Conservation (phyloP, 2,888 invertebrate genomes). For the Temnothorax rugatulus region DNA sequence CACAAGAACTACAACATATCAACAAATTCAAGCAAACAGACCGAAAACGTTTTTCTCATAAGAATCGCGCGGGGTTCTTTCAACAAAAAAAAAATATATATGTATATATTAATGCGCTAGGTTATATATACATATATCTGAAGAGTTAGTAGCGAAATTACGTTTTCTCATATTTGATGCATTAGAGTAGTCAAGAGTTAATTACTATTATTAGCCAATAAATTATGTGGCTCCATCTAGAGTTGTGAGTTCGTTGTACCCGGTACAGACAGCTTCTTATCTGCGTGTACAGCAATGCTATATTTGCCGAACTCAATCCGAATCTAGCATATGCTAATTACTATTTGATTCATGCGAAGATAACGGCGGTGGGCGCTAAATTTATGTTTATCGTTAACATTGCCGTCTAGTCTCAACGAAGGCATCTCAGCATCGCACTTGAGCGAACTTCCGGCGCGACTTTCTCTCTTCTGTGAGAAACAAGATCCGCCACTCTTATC, state of each 20-base stretch:
- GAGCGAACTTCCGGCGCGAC: neutral
- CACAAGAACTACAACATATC: too few relatives aligned
- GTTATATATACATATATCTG: too few relatives aligned
- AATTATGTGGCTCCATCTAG: neutral
- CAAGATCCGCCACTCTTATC: constrained; percentile 22
- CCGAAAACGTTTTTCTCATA: too few relatives aligned
- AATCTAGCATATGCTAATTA: constrained; percentile 38
- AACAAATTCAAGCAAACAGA: too few relatives aligned
- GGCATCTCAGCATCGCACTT: neutral
- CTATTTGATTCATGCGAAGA: neutral
- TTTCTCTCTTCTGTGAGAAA: neutral
- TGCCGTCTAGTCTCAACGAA: constrained; percentile 1
- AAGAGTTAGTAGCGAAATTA: too few relatives aligned
- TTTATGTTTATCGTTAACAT: neutral
- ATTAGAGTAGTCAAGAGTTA: constrained; percentile 18
- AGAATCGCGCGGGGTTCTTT: too few relatives aligned
- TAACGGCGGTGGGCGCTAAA: neutral
- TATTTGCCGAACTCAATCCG: constrained; percentile 19
- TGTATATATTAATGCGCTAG: too few relatives aligned
- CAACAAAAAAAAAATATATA: too few relatives aligned
- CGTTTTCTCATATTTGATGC: neutral
- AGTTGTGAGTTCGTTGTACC: constrained; percentile 1
- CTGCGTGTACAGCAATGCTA: neutral
- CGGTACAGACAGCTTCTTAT: constrained; percentile 10
- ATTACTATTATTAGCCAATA: neutral